A percentile compares a stretch with the other conserved stretches of the same genome.
These are phyloP conservation scores for Mohoua ochrocephala DNA, from an alignment of 2,113 vertebrate genomes.

Conservation along the genomic window DNA sequence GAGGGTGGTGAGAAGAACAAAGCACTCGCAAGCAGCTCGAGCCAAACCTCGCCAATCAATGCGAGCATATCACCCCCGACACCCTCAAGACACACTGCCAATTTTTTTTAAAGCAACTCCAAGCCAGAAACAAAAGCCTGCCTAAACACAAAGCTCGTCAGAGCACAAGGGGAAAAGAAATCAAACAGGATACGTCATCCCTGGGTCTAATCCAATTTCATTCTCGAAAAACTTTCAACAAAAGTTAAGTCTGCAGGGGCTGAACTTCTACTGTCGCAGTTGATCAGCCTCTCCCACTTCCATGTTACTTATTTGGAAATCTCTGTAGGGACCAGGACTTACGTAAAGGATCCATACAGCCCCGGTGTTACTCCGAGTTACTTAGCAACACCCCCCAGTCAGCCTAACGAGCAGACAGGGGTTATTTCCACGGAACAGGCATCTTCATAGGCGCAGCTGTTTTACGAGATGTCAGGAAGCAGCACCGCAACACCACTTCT, in stretches of 20 bases:
- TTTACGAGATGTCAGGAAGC: background rate
- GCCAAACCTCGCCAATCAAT: slow-evolving; percentile 47
- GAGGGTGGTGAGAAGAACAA: slow-evolving; percentile 63
- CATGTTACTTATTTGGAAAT: background rate
- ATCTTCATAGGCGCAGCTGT: background rate
- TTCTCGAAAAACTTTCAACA: background rate
- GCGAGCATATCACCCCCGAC: background rate
- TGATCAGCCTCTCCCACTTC: background rate
- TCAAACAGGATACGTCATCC: slow-evolving; percentile 57
- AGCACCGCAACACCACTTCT: accelerated
- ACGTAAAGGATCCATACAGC: background rate
- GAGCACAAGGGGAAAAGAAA: slow-evolving; percentile 32
- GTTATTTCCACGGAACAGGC: background rate
- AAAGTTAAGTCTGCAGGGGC: background rate
- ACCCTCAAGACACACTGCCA: slow-evolving; percentile 48
- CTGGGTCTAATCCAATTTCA: slow-evolving; percentile 44
- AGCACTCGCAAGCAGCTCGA: slow-evolving; percentile 15
- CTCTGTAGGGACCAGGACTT: background rate
- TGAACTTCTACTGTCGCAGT: background rate
- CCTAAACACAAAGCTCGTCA: slow-evolving; percentile 35
- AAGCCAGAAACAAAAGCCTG: slow-evolving; percentile 46
- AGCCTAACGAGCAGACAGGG: background rate
- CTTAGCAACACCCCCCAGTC: slow-evolving; percentile 38
- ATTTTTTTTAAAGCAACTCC: slow-evolving; percentile 29
- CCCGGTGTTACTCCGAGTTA: background rate